Conservation (phyloP, 2,888 invertebrate genomes). For the Heliconius hortense region DNA sequence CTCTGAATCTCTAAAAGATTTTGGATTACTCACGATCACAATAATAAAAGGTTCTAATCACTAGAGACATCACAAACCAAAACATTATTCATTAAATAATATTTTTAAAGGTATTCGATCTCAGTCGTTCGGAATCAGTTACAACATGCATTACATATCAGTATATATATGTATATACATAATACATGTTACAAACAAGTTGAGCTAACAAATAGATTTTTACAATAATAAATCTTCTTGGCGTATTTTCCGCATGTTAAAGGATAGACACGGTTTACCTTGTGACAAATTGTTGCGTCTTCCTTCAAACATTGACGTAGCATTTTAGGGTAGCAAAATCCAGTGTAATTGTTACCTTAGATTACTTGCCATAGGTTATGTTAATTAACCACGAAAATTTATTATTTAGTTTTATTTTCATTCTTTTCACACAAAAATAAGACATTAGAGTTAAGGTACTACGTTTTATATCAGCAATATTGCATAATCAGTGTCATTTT, state of each 20-base stretch:
- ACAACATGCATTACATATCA: too few species aligned
- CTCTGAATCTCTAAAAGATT: too few species aligned
- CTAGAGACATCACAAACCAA: too few species aligned
- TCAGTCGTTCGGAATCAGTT: too few species aligned
- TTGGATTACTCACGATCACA: too few species aligned
- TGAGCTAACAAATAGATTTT: background rate
- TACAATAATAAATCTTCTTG: slow-evolving; percentile 1
- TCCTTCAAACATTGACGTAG: slow-evolving; percentile 13
- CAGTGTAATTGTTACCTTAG: background rate
- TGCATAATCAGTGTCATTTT: background rate
- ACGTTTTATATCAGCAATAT: too few species aligned
- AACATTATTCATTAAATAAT: too few species aligned
- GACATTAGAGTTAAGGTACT: background rate
- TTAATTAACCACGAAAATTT: background rate
- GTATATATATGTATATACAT: too few species aligned
- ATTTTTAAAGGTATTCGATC: too few species aligned
- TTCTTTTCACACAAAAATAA: background rate
- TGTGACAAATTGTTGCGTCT: slow-evolving; percentile 13
- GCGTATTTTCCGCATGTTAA: slow-evolving; percentile 2
- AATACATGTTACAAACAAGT: background rate
- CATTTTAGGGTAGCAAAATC: slow-evolving; percentile 2
- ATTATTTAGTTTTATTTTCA: background rate
- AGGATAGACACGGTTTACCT: slow-evolving; percentile 6
- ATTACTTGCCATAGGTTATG: background rate
- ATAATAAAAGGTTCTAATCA: too few species aligned